A percentile compares a stretch with the other conserved stretches of the same genome.
phyloP scores from a whole-genome alignment of 2,797 vertebrate species.

The Hylomyscus alleni region DNA sequence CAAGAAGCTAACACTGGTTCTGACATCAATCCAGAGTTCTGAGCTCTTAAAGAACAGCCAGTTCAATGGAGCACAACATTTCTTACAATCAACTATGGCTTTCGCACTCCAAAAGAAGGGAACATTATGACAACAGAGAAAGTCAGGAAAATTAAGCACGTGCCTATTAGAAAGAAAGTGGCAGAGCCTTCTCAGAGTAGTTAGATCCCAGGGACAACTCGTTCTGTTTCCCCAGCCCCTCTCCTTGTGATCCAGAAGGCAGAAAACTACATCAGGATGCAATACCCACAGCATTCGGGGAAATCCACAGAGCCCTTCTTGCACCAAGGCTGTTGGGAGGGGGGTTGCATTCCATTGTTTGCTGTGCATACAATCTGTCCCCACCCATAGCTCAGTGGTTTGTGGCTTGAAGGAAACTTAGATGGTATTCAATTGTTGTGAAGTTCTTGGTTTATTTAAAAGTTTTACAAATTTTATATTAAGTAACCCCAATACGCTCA shows the following conservation, averaged over 20 bases:
- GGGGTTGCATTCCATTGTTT: neutral
- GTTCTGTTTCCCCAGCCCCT: neutral
- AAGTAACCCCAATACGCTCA: conserved; percentile 72
- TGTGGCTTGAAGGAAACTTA: conserved; percentile 41
- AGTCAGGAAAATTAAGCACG: neutral
- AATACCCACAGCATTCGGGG: neutral
- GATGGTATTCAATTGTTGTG: conserved; percentile 59
- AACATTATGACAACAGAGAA: neutral
- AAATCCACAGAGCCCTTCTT: neutral
- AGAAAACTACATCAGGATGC: neutral
- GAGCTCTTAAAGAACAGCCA: neutral
- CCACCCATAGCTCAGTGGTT: neutral
- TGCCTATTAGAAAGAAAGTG: neutral
- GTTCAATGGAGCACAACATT: conserved; percentile 15
- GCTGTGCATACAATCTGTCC: neutral
- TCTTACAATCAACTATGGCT: neutral
- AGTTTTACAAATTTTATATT: conserved; percentile 61
- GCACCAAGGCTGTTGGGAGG: neutral
- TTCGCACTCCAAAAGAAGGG: conserved; percentile 38
- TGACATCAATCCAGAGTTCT: conserved; percentile 34
- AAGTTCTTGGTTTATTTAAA: conserved; percentile 63
- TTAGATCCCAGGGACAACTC: neutral
- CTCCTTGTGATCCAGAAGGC: neutral
- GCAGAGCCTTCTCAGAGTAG: neutral
- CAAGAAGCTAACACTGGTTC: conserved; percentile 7